Conservation (phyloP, 2,888 invertebrate genomes). For the Drosophila fungiperda region DNA sequence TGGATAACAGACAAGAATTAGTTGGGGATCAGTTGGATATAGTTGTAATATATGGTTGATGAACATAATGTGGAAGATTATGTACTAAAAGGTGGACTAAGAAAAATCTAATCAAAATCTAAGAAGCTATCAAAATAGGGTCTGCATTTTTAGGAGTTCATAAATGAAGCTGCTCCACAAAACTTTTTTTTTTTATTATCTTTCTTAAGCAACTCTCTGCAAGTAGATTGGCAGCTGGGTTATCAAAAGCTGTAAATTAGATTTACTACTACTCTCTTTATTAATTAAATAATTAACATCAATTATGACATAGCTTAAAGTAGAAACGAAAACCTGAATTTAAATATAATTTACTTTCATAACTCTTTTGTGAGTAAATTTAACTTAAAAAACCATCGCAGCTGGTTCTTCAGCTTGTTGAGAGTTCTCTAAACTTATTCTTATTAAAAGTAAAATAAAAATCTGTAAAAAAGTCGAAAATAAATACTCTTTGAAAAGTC, state of each 20-base stretch:
- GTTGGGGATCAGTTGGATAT: not conserved
- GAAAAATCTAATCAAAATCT: not conserved
- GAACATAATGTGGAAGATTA: not conserved
- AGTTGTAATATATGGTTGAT: not conserved
- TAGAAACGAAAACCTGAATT: too few species aligned
- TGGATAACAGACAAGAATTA: not conserved
- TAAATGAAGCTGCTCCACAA: too few species aligned
- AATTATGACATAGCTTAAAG: not conserved
- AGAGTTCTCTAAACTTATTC: too few species aligned
- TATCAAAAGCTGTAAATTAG: not conserved
- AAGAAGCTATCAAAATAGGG: not conserved
- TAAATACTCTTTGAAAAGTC: conserved; percentile 18
- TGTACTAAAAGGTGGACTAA: not conserved
- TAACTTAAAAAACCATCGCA: too few species aligned
- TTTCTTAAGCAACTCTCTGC: not conserved
- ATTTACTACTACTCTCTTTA: not conserved
- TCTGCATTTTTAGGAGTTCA: too few species aligned
- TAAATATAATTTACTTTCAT: too few species aligned
- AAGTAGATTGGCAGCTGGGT: not conserved
- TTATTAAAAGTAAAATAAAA: not conserved
- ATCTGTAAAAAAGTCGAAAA: not conserved
- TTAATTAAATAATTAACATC: not conserved
- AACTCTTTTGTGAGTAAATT: too few species aligned
- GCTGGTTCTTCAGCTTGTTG: too few species aligned
- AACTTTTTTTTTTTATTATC: too few species aligned